A percentile compares a stretch with the other conserved stretches of the same genome.
Conservation (phyloP, 1,140 invertebrate genomes). For the Goniozus legneri region DNA sequence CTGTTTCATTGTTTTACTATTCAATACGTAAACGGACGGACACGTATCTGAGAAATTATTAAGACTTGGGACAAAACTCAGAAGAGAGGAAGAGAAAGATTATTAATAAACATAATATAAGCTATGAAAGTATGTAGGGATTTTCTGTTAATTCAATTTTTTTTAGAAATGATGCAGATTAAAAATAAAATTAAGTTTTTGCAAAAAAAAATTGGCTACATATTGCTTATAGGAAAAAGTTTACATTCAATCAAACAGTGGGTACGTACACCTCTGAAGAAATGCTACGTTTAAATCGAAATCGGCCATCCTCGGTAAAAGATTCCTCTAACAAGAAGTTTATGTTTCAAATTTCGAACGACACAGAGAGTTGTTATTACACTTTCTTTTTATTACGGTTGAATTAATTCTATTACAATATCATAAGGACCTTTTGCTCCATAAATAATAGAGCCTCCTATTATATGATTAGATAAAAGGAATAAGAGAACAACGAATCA, state of each 20-base stretch:
- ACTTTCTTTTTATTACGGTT: neutral
- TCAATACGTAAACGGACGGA: neutral
- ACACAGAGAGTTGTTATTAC: neutral
- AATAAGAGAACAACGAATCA: conserved; percentile 25
- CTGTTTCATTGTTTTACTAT: neutral
- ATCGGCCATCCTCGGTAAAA: neutral
- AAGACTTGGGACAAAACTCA: neutral
- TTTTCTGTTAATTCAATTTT: neutral
- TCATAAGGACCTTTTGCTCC: neutral
- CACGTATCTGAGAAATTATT: neutral
- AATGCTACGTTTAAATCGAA: neutral
- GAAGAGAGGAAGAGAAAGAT: no score
- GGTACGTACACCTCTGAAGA: neutral
- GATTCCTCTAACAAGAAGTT: neutral
- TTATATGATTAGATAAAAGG: neutral
- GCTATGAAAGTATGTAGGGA: neutral
- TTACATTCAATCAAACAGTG: neutral
- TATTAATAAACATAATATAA: neutral
- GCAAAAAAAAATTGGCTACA: neutral
- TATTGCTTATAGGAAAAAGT: neutral
- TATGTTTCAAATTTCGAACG: neutral
- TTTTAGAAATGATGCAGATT: neutral
- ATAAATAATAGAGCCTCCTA: neutral
- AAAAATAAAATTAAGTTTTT: neutral
- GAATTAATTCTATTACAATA: neutral